phyloP scores from a whole-genome alignment of 2,797 vertebrate genomes.

The Chlorospingus semifuscus region DNA sequence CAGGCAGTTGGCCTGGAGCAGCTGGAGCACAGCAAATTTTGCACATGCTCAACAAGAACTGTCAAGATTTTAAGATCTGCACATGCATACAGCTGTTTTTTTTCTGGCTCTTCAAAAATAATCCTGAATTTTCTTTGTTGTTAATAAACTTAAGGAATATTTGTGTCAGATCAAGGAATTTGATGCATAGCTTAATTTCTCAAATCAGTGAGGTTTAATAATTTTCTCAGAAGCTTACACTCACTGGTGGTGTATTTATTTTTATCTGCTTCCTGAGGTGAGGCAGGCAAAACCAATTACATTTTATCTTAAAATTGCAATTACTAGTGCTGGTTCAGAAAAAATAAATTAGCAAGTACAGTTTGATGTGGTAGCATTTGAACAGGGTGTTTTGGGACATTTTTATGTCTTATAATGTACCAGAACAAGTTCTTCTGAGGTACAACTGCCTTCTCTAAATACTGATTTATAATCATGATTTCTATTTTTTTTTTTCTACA shows the following conservation, averaged over 20 bases:
- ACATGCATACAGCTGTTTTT: neutral
- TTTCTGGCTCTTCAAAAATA: neutral
- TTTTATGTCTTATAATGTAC: neutral
- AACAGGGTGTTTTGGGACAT: neutral
- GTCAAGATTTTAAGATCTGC: neutral
- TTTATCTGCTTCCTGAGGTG: neutral
- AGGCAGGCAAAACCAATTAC: conserved; percentile 3
- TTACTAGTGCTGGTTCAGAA: neutral
- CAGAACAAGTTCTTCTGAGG: neutral
- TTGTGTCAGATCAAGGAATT: neutral
- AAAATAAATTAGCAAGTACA: neutral
- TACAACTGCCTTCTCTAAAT: neutral
- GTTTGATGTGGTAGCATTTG: neutral
- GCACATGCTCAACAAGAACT: neutral
- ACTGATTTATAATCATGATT: neutral
- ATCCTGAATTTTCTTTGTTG: neutral
- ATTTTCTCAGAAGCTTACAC: neutral
- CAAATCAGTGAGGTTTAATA: neutral
- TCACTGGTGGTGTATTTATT: neutral
- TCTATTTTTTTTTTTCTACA: neutral
- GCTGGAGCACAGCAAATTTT: neutral
- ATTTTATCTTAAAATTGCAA: neutral
- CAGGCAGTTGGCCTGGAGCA: neutral
- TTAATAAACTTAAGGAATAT: neutral
- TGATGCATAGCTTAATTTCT: neutral